These are phyloP conservation scores for Drosophila prolongata DNA, from an alignment of 2,888 invertebrate species.

Conservation along the genomic window DNA sequence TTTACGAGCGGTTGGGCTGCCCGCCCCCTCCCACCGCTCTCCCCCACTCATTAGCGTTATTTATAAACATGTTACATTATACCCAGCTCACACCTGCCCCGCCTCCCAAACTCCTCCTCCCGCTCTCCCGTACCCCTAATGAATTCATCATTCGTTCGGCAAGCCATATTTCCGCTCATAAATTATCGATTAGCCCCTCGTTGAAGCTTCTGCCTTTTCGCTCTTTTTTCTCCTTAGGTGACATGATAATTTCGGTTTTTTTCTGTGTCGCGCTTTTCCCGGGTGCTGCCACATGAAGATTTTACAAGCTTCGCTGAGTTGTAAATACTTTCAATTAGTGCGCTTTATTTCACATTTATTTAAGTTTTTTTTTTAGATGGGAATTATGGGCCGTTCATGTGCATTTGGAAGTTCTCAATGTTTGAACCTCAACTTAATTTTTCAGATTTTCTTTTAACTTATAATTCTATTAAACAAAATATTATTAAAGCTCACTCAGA, in stretches of 20 bases:
- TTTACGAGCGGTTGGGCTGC: constrained; percentile 54
- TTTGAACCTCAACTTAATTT: not conserved
- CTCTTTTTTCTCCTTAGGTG: constrained; percentile 34
- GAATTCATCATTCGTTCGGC: constrained; percentile 38
- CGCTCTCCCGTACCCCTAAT: constrained; percentile 2
- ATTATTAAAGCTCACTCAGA: too few relatives aligned
- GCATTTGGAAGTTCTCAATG: too few relatives aligned
- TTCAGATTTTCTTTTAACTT: not conserved
- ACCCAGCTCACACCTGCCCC: constrained; percentile 12
- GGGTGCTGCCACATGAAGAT: constrained; percentile 37
- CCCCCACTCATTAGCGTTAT: constrained; percentile 64
- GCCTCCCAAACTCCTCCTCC: not conserved
- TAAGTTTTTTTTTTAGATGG: constrained; percentile 11
- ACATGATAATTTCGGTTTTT: constrained; percentile 67
- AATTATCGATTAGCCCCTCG: constrained; percentile 71
- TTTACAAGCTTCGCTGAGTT: constrained; percentile 54
- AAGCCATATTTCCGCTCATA: constrained; percentile 64
- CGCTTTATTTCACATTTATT: constrained; percentile 26
- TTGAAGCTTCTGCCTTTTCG: constrained; percentile 12
- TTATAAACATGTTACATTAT: constrained; percentile 71
- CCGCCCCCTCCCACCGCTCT: not conserved
- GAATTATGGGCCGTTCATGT: too few relatives aligned
- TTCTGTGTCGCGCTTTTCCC: constrained; percentile 50
- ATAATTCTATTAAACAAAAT: too few relatives aligned
- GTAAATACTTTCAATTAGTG: constrained; percentile 60